phyloP scores from a whole-genome alignment of 2,888 invertebrate species.

The Spicauda simplicius region DNA sequence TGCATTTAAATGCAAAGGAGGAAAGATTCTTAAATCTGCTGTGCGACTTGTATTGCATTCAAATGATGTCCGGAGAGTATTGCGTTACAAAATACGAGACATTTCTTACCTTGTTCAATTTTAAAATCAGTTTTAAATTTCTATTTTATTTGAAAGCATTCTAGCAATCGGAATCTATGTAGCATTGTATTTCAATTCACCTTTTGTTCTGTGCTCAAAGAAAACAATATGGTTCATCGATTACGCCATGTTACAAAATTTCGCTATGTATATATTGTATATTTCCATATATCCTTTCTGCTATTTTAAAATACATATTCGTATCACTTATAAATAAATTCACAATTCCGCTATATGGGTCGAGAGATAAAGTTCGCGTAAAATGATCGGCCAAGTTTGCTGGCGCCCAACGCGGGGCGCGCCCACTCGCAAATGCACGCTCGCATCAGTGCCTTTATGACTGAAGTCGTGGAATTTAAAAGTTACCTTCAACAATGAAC shows the following conservation, averaged over 20 bases:
- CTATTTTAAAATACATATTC: slow-evolving; percentile 21
- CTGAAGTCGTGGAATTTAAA: slow-evolving; percentile 56
- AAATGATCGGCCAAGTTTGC: slow-evolving; percentile 52
- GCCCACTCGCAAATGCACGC: slow-evolving; percentile 58
- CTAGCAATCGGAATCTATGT: too few species aligned
- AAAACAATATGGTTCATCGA: too few species aligned
- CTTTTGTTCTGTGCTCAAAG: too few species aligned
- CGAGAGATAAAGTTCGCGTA: slow-evolving; percentile 49
- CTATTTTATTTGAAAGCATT: too few species aligned
- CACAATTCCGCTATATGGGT: slow-evolving; percentile 38
- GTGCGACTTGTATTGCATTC: too few species aligned
- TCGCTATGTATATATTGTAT: not conserved
- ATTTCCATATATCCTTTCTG: slow-evolving; percentile 1
- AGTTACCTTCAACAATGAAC: slow-evolving; percentile 55
- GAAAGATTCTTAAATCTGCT: too few species aligned
- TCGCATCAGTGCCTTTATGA: slow-evolving; percentile 63
- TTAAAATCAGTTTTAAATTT: too few species aligned
- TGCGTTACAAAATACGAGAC: too few species aligned
- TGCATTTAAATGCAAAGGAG: too few species aligned
- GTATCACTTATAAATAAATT: slow-evolving; percentile 23
- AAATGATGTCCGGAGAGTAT: too few species aligned
- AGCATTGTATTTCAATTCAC: too few species aligned
- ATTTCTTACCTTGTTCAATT: too few species aligned
- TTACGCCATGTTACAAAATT: not conserved
- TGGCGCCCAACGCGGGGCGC: slow-evolving; percentile 59